These are phyloP conservation scores for Gobio gobio DNA, from an alignment of 2,113 vertebrate species.

Conservation along the genomic window DNA sequence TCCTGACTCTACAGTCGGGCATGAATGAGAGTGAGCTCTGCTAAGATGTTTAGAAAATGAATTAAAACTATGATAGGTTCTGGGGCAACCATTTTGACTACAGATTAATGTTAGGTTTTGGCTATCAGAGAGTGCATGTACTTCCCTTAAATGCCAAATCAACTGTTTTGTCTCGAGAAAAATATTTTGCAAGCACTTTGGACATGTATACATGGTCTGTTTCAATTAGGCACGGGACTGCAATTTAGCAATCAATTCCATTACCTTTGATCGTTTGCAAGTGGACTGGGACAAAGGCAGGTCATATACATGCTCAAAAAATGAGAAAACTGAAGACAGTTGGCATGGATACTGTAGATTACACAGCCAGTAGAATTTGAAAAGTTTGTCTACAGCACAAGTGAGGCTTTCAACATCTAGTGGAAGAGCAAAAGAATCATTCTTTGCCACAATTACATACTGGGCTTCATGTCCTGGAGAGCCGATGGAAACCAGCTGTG, in stretches of 20 bases:
- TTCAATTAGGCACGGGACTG: too few relatives aligned
- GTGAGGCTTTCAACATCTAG: not conserved
- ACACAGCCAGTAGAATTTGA: constrained; percentile 4
- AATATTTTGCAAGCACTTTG: not conserved
- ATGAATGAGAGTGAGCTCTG: not conserved
- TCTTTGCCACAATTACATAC: constrained; percentile 15
- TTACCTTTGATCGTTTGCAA: too few relatives aligned
- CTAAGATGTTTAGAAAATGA: constrained; percentile 27
- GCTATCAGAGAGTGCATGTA: constrained; percentile 36
- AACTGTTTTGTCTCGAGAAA: not conserved
- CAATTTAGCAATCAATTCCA: too few relatives aligned
- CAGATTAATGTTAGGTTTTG: constrained; percentile 13
- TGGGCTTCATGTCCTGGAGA: not conserved
- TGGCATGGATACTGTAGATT: too few relatives aligned
- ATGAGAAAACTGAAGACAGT: too few relatives aligned
- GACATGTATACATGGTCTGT: not conserved
- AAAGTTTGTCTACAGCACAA: not conserved
- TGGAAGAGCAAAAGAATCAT: constrained; percentile 1
- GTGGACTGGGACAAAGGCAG: too few relatives aligned
- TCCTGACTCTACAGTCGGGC: too few relatives aligned
- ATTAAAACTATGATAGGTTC: constrained; percentile 33
- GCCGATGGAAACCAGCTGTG: constrained; percentile 1
- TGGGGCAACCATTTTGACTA: constrained; percentile 36
- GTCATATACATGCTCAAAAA: too few relatives aligned
- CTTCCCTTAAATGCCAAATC: constrained; percentile 14